Conservation (phyloP, 2,797 vertebrate species). For the Molossus molossus region DNA sequence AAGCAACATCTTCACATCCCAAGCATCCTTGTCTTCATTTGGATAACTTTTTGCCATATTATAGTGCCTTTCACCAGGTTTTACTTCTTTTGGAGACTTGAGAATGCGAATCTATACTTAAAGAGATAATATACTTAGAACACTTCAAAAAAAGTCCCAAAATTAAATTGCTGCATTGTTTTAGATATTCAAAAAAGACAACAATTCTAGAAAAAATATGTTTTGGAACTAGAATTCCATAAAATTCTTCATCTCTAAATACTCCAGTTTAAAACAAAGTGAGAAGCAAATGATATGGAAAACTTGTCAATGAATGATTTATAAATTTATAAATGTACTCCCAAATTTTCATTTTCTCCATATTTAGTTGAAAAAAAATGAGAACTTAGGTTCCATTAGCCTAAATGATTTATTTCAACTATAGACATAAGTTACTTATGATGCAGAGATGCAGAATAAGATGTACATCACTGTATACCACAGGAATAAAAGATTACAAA, state of each 20-base stretch:
- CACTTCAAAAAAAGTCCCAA: conserved; percentile 19
- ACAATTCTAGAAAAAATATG: conserved; percentile 11
- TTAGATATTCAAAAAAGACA: not conserved
- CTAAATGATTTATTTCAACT: conserved; percentile 36
- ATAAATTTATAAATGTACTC: not conserved
- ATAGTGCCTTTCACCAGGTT: conserved; percentile 91
- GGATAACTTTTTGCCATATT: conserved; percentile 95
- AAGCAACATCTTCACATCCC: conserved; percentile 97
- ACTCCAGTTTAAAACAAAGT: conserved; percentile 55
- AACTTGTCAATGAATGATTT: conserved; percentile 40
- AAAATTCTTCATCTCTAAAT: conserved; percentile 56
- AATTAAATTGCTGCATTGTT: not conserved
- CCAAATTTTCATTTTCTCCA: not conserved
- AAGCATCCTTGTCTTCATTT: conserved; percentile 92
- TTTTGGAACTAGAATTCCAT: conserved; percentile 32
- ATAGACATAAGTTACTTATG: not conserved
- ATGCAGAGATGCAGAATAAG: not conserved
- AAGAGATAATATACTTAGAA: conserved; percentile 82
- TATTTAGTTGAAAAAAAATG: not conserved
- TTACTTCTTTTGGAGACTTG: conserved; percentile 91
- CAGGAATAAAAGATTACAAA: not conserved
- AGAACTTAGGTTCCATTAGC: not conserved
- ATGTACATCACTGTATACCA: not conserved
- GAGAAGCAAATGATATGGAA: conserved; percentile 2
- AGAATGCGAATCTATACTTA: conserved; percentile 96